A percentile compares a stretch with the other conserved stretches of the same genome.
Evolutionary conservation across 2,113 vertebrate genomes (phyloP).

Genomic region (Chloroceryle aenea): DNA sequence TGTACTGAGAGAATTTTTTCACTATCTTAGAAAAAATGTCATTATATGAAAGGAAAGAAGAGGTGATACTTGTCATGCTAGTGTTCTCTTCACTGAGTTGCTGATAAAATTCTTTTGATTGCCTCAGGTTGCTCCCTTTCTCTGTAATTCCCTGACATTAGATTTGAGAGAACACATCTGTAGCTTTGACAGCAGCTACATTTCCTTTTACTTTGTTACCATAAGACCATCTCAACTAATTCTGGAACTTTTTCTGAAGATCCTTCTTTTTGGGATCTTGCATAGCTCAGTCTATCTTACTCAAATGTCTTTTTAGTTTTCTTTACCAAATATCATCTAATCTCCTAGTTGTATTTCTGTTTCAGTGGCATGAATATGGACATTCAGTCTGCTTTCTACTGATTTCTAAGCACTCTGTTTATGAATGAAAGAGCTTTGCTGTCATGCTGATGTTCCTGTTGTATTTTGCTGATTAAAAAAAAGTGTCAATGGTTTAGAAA

Average conservation of each 20-base stretch:
- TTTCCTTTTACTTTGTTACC: neutral
- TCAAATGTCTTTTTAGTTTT: neutral
- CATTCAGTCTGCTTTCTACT: neutral
- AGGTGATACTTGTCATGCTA: constrained; percentile 34
- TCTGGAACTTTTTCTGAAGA: neutral
- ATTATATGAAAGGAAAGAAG: constrained; percentile 34
- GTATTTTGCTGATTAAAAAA: neutral
- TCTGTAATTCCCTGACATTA: constrained; percentile 22
- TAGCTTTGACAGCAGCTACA: neutral
- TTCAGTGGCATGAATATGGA: neutral
- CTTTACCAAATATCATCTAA: neutral
- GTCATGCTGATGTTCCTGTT: neutral
- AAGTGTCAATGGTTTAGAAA: neutral
- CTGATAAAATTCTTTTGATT: constrained; percentile 26
- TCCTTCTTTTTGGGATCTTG: neutral
- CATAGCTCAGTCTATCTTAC: neutral
- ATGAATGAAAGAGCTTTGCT: neutral
- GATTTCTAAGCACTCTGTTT: neutral
- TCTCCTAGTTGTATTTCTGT: neutral
- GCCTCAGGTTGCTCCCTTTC: neutral
- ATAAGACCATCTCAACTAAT: neutral
- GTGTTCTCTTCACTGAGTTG: neutral
- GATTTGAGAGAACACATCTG: neutral
- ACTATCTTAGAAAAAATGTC: neutral
- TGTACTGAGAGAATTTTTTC: neutral